Base-by-base conservation (phyloP, 1,140 invertebrate genomes). In the Bombyx mandarina region DNA sequence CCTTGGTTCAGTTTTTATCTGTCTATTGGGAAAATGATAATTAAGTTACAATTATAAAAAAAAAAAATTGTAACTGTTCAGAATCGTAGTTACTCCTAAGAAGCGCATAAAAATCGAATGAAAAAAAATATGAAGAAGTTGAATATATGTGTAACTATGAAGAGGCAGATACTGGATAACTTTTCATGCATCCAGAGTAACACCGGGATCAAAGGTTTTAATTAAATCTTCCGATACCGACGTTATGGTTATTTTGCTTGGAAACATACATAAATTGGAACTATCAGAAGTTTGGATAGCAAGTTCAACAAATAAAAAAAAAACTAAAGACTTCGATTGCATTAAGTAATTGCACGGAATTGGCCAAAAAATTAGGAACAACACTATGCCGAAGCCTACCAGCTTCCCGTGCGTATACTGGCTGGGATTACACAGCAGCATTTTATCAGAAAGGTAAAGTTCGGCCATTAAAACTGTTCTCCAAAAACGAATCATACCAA, bases 371-470 rank as follows among this genome's bases (percentile, higher is more conserved):
- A 26, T 75, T 78, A 60, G 67, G 75, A 53, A 5, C 43, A 7
- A 60, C 44, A 45, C 59, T 70, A 63, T 80, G 73, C 63, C 65
- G 43, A 52, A 56, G 57, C 60, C 60, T 79, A 26, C 68, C 66
- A 7, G 75, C 73, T 0, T 79, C 71, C 52, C 77, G 80, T 67
- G 73, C 74, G 7, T 82, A 61, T 60, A 77, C 72, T 48, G 69
- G 72, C 44, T 79, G 65, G 52, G 71, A 82, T 69, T 79, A 77
- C 55, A 75, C 67, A 18, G 67, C 72, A 48, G 67, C 67, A 45
- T 82, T 80, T 69, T 65, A 73, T 52, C 69, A 71, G 22, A 80
- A 75, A 74, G 74, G 72, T 47, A 80, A 79, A 66, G 58, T 79
- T 42, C 66, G 60, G 63, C 71, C 73, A 50, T 79, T 73, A 61